phyloP scores from a whole-genome alignment of 1,140 invertebrate genomes.

The Drosophila kepulauana region DNA sequence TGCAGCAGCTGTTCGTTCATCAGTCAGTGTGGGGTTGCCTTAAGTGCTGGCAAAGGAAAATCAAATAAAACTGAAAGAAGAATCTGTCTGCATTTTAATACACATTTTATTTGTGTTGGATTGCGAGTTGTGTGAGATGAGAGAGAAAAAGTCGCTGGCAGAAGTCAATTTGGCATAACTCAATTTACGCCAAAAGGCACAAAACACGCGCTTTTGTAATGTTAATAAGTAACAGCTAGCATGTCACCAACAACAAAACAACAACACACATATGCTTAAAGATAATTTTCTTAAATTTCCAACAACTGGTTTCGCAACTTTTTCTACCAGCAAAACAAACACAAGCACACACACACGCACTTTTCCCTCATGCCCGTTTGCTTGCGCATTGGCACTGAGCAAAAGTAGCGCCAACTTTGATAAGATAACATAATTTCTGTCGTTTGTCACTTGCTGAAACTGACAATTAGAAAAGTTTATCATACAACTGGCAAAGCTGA shows the following conservation, averaged over 20 bases:
- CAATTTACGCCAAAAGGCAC: constrained; percentile 65
- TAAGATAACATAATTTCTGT: constrained; percentile 83
- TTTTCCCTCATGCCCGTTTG: not conserved
- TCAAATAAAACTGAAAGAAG: constrained; percentile 54
- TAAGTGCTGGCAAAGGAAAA: constrained; percentile 59
- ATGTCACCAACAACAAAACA: constrained; percentile 22
- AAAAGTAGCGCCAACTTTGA: constrained; percentile 77
- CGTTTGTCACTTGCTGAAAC: constrained; percentile 82
- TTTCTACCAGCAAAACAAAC: constrained; percentile 37
- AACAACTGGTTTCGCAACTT: constrained; percentile 38
- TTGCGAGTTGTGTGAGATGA: not conserved
- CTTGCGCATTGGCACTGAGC: constrained; percentile 35
- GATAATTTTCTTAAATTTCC: constrained; percentile 76
- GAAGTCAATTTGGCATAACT: constrained; percentile 76
- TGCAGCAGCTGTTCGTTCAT: constrained; percentile 59
- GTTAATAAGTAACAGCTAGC: constrained; percentile 67
- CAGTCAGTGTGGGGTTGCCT: constrained; percentile 24
- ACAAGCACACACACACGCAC: constrained; percentile 1
- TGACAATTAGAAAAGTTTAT: constrained; percentile 83
- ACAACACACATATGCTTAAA: constrained; percentile 47
- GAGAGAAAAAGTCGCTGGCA: constrained; percentile 11
- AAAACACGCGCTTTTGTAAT: constrained; percentile 70
- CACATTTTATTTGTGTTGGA: constrained; percentile 16
- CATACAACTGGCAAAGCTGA: constrained; percentile 52
- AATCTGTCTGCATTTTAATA: constrained; percentile 71